Base-by-base conservation (phyloP, 2,797 vertebrate species). In the Borostomias antarcticus region DNA sequence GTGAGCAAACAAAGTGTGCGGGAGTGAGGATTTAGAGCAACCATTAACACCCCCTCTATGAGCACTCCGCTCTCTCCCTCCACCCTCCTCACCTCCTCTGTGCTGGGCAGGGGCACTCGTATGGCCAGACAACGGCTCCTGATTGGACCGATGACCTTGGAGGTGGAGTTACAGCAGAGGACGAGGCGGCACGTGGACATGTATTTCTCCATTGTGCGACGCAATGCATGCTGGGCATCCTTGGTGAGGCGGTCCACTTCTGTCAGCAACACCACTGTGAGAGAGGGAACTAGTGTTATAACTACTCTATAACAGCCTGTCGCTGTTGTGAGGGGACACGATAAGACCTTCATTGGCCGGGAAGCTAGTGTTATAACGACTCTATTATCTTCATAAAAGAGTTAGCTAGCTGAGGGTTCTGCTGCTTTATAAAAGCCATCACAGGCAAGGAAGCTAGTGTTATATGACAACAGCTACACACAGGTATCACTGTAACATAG, bases 201-300 rank as follows among this genome's bases (percentile, higher is more conserved):
- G 72, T 99, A 98, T 76, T 98, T 98, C 74, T 99, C 98, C 98
- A 99, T 99, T 0, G 98, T 99, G 61, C 98, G 94, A 26, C 97
- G 92, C 88, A 98, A 84, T 50, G 98, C 96, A 61, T 99, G 97
- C 80, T 99, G 98, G 50, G 96, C 98, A 0, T 99, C 98, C 82
- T 95, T 98, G 2, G 96, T 97, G 60, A 99, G 95, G 80, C 95
- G 94, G 88, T 99, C 98, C 19, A 97, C 96, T 76, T 99, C 97
- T 0, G 96, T 98, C 75, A 99, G 81, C 76, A 99, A 74, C 15
- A 99, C 97, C 85, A 99, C 98, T 99, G 4, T 26, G 2, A 0
- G 1, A 4, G 54, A 40, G 4, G 37, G 26, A 21, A 23, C 8
- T 1, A 25, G 3, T 25, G 33, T n/a, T 17, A 19, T 19, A 48